These are phyloP conservation scores for Cyaniris semiargus DNA, from an alignment of 2,888 invertebrate species.

Conservation along the genomic window DNA sequence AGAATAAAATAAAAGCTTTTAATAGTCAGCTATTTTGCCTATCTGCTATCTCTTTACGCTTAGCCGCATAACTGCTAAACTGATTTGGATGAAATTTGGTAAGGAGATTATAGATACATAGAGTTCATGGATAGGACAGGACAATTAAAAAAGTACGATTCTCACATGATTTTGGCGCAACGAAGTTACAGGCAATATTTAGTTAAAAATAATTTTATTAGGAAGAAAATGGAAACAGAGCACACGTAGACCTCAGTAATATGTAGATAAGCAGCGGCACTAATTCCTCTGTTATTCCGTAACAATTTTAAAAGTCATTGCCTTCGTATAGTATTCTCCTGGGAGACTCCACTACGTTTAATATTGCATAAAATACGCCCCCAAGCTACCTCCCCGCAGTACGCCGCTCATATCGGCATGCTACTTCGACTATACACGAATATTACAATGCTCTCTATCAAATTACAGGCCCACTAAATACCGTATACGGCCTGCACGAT, in stretches of 20 bases:
- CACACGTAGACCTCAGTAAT: not conserved
- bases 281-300: conserved; percentile 63
- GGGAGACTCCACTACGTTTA: conserved; percentile 74
- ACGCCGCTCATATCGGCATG: conserved; percentile 80
- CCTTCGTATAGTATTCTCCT: conserved; percentile 75
- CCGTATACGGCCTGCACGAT: conserved; percentile 54
- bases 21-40: not conserved
- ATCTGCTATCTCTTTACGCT: not conserved
- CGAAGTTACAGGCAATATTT: not conserved
- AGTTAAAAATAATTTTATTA: not conserved
- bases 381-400: conserved; percentile 64
- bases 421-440: conserved; percentile 81
- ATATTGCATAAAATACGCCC: conserved; percentile 79
- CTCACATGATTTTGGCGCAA: too few species aligned
- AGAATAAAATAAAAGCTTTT: not conserved
- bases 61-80: not conserved
- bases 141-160: too few species aligned
- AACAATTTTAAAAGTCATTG: conserved; percentile 71
- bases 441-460: conserved; percentile 81
- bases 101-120: not conserved
- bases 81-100: not conserved
- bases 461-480: conserved; percentile 77
- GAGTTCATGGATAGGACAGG: not conserved
- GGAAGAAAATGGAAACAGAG: not conserved
- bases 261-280: not conserved